Evolutionary conservation across 1,140 invertebrate genomes (phyloP), one percentile per base, ranked within the genome.

Genomic region (Drosophila funebris): DNA sequence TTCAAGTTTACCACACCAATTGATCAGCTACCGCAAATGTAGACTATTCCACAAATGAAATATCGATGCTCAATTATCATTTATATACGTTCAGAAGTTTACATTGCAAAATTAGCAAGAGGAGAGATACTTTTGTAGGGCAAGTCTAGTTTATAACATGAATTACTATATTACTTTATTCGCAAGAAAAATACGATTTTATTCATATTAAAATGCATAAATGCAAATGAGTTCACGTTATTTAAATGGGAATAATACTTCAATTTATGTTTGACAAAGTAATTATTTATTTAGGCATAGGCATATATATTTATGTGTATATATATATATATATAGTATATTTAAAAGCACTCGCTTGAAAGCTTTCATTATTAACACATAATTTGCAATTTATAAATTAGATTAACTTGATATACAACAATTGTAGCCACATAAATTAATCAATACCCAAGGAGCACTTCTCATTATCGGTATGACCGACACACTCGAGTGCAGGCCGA

Each of bases 1-100:
- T 99, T 99, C 92, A 97, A 96, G 92, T 99, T 99, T 91, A 94
- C 95, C 13, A 99, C 97, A 13, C 97, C 98, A 0, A 98, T 99
- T 77, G 98, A 99, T 79, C 96, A 97, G 80, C 94, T 99, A 63
- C 98, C 98, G 6, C 95, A 96, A 84, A 96, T 96, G 95, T 97
- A 14, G 83, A 41, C 37, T 20, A 39, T 63, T 46, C 11, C 27
- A 48, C 20, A 60, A 22, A 44, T 4, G 4, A 63, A 22, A 37
- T 36, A 72, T 61, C 39, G 57, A 79, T 69, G 80, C 80, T 83
- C 80, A 83, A 69, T 66, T 39, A 53, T 62, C 43, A 70, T 48
- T 27, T 62, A 73, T 22, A 29, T 31, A 61, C 33, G 31, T 54
- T 64, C 50, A 48, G 14, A 61, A 66, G 36, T 27, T 41, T 56